Base-by-base conservation (phyloP, 2,888 invertebrate genomes). In the Nemoura dubitans region DNA sequence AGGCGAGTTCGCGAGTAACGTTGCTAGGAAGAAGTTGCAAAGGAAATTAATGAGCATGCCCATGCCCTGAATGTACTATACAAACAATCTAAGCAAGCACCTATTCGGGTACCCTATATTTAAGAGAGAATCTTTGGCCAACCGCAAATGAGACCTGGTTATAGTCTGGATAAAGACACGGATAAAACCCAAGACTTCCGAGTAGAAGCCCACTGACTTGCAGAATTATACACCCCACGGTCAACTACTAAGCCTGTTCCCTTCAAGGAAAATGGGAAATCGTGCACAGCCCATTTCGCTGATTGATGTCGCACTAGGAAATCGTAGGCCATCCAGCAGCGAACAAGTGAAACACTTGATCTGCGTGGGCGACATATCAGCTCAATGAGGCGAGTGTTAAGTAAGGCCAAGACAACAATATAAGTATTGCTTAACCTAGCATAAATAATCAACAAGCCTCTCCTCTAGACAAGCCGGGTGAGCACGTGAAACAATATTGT, bases 361-460 rank as follows among this genome's bases (percentile, higher is more conserved):
- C 21, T 21, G 59, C 14, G 59, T 59, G 59, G 59, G 59, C 59
- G 59, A 16, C 59, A 21, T 59, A 78, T 78, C 28, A 78, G 78
- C 27, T 78, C 81, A 81, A 81, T n/a, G 81, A 29, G 30, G 28
- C 81, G 14, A 28, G 28, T 81, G 81, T 81, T 81, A 81, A 30
- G 81, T 81, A 81, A 81, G 30, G 81, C 81, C 81, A 30, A 59
- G 59, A 59, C 59, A 59, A 59, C 59, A 59, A 59, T 59, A 59
- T 21, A 21, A 59, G 59, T 59, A 59, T 59, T 21, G 14, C 59
- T 59, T 59, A 59, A 59, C 59, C 21, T 59, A 14, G 59, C 59
- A 59, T 59, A 59, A 59, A 59, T 59, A 7, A 59, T 59, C 59
- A 59, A 21, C 21, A 59, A 21, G 59, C 14, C 16, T 10, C 21